Evolutionary conservation across 2,113 vertebrate genomes (phyloP), one percentile per base, ranked within the genome.

Genomic region (Numida meleagris): DNA sequence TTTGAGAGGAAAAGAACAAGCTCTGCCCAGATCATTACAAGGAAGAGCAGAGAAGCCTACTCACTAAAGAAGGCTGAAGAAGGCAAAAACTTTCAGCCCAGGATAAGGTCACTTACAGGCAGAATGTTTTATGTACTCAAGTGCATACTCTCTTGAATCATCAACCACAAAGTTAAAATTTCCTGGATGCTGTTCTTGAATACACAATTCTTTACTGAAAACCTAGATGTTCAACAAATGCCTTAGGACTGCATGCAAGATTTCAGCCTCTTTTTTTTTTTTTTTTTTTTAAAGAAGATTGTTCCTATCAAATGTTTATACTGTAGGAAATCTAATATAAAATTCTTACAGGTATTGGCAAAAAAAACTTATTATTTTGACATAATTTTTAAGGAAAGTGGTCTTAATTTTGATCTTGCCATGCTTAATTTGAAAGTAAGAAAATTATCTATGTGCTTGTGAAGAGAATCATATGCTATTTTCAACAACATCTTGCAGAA

Each of bases 31-130:
- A 31, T 24, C 1, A 6, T 48, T 71, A 23, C 14, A 13, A 45
- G 17, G 18, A 92, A 65, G 10, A 51, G 9, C 5, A 51, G 29
- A 45, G 75, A 50, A 76, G 1, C 19, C 27, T 55, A 12, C 18
- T 45, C 63, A 42, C 7, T 59, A 63, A 59, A 79, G 53, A 68
- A 85, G 27, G 14, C 2, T 65, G 48, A 85, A 76, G 7, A 25
- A 46, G 14, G 1, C 0, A 0, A 51, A 63, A 51, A 9, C 29
- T 57, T 81, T 66, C 23, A 66, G 14, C 4, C 3, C 3, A 15
- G 42, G 46, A n/a, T 43, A 61, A 43, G 6, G 2, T 51, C n/a
- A 21, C 5, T 58, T 43, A 46, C 61, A 43, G 40, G 9, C 6
- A 83, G 33, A 86, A 13, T 33, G 59, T 85, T 82, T 86, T 27